A percentile compares a stretch with the other conserved stretches of the same genome.
These are phyloP conservation scores for Drosophila sordidula DNA, from an alignment of 2,888 invertebrate genomes.

Conservation along the genomic window DNA sequence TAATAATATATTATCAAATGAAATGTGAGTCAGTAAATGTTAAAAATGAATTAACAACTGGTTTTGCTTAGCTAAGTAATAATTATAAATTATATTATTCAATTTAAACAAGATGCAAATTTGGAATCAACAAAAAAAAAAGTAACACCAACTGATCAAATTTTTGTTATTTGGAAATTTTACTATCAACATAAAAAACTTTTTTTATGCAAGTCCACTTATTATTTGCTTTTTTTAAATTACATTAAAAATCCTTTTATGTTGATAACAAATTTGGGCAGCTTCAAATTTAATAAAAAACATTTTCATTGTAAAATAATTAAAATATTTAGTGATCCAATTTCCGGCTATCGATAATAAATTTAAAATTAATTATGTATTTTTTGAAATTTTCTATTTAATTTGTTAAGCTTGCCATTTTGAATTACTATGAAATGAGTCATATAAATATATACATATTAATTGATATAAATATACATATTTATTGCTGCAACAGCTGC, in stretches of 20 bases:
- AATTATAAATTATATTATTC: slow-evolving; percentile 31
- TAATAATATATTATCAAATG: slow-evolving; percentile 19
- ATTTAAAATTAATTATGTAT: background rate
- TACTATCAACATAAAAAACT: too few species aligned
- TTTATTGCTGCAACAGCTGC: slow-evolving; percentile 26
- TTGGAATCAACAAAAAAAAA: background rate
- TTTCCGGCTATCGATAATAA: too few species aligned
- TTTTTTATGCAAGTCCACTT: too few species aligned
- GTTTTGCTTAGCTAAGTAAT: slow-evolving; percentile 44
- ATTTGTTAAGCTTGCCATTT: background rate
- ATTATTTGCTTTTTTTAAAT: too few species aligned
- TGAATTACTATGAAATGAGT: slow-evolving; percentile 7
- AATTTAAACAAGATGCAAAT: slow-evolving; percentile 37
- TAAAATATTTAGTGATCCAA: too few species aligned
- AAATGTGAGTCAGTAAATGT: slow-evolving; percentile 42
- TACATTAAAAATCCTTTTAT: too few species aligned
- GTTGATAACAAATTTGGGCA: too few species aligned
- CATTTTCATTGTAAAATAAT: too few species aligned
- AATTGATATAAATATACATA: background rate
- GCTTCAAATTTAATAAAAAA: too few species aligned
- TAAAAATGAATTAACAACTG: slow-evolving; percentile 33
- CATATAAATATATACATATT: background rate
- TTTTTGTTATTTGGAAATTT: too few species aligned
- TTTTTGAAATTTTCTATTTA: background rate
- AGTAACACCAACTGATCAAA: background rate